Conservation (phyloP, 1,140 invertebrate genomes). For the Eumaeus atala region DNA sequence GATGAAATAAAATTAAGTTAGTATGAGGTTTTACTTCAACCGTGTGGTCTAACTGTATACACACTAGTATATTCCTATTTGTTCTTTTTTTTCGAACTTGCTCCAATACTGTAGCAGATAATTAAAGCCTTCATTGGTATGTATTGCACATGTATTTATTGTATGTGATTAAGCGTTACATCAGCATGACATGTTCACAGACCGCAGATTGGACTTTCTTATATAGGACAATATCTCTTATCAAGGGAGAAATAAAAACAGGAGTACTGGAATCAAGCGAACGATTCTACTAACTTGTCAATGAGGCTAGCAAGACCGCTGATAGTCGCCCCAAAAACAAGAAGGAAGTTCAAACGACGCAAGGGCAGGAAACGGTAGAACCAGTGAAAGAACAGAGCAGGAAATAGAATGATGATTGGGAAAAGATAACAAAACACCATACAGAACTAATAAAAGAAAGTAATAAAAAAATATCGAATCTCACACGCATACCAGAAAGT, state of each 20-base stretch:
- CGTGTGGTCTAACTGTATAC: too few species aligned
- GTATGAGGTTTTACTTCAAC: too few species aligned
- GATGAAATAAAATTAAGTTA: too few species aligned
- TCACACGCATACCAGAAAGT: constrained; percentile 5
- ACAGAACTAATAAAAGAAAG: constrained; percentile 12
- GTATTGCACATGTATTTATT: too few species aligned
- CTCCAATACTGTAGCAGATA: too few species aligned
- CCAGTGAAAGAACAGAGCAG: neutral
- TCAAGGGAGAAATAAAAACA: neutral
- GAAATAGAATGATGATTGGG: neutral
- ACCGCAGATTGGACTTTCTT: too few species aligned
- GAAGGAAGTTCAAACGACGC: neutral
- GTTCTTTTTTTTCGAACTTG: too few species aligned
- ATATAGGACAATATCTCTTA: too few species aligned
- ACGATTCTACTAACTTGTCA: neutral
- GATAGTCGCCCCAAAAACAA: neutral
- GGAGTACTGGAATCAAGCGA: neutral
- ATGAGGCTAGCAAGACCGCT: neutral
- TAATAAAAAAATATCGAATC: constrained; percentile 13
- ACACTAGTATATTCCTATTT: too few species aligned
- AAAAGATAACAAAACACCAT: constrained; percentile 14
- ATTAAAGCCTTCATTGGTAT: too few species aligned
- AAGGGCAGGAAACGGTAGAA: neutral
- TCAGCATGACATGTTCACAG: too few species aligned
- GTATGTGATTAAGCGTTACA: too few species aligned